Percentiles rank a stretch among this genome's conserved stretches.
Conservation (phyloP, 2,113 vertebrate species). For the Ictidomys tridecemlineatus region DNA sequence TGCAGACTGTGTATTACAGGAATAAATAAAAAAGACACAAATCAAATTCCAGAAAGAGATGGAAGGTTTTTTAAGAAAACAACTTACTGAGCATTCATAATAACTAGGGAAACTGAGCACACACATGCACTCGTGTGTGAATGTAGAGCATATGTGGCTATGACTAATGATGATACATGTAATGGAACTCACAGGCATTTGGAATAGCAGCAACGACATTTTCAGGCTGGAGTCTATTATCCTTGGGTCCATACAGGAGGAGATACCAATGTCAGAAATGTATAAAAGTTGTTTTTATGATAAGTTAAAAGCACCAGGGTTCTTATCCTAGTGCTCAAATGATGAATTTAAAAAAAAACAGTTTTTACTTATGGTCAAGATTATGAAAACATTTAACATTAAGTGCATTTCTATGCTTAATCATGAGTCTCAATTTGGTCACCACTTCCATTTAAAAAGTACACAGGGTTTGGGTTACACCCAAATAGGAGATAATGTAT, state of each 20-base stretch:
- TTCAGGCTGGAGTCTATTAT: background rate
- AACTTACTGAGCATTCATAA: background rate
- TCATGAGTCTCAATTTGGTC: background rate
- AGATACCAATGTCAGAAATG: background rate
- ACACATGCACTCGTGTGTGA: background rate
- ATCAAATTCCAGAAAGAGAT: slow-evolving; percentile 44
- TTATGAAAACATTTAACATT: background rate
- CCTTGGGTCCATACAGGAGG: background rate
- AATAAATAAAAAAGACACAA: slow-evolving; percentile 11
- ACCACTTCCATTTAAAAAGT: background rate
- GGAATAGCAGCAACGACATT: background rate
- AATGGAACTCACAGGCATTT: background rate
- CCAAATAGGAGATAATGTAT: background rate
- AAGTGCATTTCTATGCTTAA: background rate
- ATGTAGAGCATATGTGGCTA: background rate
- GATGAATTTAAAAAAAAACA: slow-evolving; percentile 2
- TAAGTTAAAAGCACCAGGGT: background rate
- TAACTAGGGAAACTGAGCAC: background rate
- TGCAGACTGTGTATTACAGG: background rate
- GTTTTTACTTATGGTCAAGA: background rate
- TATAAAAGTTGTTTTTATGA: background rate
- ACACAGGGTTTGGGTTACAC: background rate
- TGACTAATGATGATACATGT: background rate
- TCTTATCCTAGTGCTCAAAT: background rate
- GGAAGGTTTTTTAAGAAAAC: background rate